phyloP scores from a whole-genome alignment of 2,888 invertebrate genomes.

The Galerucella nymphaeae region DNA sequence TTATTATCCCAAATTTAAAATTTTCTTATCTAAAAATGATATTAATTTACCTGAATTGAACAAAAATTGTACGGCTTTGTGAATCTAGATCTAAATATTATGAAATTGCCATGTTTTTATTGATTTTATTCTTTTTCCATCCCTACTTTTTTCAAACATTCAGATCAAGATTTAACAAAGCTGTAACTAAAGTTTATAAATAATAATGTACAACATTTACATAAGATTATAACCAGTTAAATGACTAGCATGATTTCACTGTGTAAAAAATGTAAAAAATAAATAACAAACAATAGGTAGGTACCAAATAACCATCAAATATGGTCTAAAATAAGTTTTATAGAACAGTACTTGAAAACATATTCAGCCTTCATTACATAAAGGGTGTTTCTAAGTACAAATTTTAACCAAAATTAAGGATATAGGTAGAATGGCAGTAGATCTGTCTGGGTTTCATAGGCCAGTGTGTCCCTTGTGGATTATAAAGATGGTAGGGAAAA shows the following conservation, averaged over 20 bases:
- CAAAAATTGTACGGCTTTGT: not conserved
- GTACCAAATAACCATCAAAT: conserved; percentile 46
- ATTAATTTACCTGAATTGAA: not conserved
- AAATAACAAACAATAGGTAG: conserved; percentile 56
- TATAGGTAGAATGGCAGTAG: too few species aligned
- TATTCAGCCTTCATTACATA: not conserved
- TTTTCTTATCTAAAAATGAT: not conserved
- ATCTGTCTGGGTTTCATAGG: too few species aligned
- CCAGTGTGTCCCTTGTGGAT: too few species aligned
- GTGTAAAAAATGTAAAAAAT: conserved; percentile 57
- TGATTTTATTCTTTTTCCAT: too few species aligned
- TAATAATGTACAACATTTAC: conserved; percentile 61
- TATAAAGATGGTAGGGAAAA: too few species aligned
- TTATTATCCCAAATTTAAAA: too few species aligned
- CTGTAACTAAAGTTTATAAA: conserved; percentile 51
- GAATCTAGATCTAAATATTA: not conserved
- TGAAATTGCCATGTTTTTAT: too few species aligned
- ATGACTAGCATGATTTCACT: conserved; percentile 64
- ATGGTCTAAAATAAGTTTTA: conserved; percentile 26
- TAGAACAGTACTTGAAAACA: not conserved
- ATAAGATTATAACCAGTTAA: conserved; percentile 58
- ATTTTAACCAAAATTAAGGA: too few species aligned
- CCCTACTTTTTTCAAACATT: not conserved
- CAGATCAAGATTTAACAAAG: not conserved
- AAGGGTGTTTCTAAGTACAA: not conserved